Conservation (phyloP, 1,140 invertebrate species). For the Drosophila trapezifrons region DNA sequence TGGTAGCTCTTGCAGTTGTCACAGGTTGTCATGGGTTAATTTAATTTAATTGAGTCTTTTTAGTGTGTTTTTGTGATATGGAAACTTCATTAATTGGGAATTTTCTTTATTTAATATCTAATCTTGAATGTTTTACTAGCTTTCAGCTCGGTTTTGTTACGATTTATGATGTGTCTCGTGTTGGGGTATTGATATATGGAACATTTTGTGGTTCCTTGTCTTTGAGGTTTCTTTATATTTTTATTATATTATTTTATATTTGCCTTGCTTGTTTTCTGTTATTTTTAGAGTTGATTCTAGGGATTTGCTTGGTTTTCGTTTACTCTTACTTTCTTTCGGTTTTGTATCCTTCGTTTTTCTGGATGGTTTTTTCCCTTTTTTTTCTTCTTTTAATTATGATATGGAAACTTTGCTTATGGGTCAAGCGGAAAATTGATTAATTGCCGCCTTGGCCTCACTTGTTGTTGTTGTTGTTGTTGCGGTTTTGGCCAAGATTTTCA, state of each 20-base stretch:
- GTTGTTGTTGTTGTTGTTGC: slow-evolving; percentile 21
- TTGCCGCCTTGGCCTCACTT: slow-evolving; percentile 54
- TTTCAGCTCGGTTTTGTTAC: slow-evolving; percentile 5
- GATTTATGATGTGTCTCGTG: slow-evolving; percentile 5
- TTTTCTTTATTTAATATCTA: background rate
- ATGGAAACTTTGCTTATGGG: slow-evolving; percentile 60
- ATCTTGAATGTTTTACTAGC: background rate
- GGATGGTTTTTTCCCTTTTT: too few relatives aligned
- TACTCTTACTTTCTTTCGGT: slow-evolving; percentile 26
- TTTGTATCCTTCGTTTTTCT: slow-evolving; percentile 10
- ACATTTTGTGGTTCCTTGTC: background rate
- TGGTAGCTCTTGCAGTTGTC: slow-evolving; percentile 1
- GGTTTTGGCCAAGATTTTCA: slow-evolving; percentile 76
- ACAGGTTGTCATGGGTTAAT: slow-evolving; percentile 12
- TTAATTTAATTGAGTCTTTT: slow-evolving; percentile 7
- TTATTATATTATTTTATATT: background rate
- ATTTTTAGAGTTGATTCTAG: background rate
- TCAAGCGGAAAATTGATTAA: slow-evolving; percentile 82
- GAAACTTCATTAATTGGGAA: background rate
- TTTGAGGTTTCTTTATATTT: background rate
- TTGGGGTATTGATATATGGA: slow-evolving; percentile 10
- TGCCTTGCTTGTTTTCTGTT: background rate
- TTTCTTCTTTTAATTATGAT: slow-evolving; percentile 58
- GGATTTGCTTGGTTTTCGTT: slow-evolving; percentile 22
- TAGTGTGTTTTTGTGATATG: slow-evolving; percentile 14